Evolutionary conservation across 2,113 vertebrate genomes (phyloP).

Genomic region (Thryonomys swinderianus): DNA sequence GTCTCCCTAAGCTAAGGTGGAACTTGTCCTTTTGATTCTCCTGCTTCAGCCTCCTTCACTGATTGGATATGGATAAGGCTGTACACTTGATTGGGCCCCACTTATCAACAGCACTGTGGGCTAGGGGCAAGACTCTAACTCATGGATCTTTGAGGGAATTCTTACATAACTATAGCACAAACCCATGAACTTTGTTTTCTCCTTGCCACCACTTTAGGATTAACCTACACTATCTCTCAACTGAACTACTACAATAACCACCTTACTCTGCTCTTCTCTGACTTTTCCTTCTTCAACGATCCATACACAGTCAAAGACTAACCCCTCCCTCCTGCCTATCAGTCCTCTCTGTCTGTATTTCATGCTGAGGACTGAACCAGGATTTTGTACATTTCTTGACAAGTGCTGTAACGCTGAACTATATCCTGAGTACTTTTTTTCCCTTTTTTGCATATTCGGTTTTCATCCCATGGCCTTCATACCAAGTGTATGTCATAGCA

Average conservation of each 20-base stretch:
- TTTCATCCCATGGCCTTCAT: too few species aligned
- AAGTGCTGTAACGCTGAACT: too few species aligned
- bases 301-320: neutral
- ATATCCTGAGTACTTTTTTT: too few species aligned
- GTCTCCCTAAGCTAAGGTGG: too few species aligned
- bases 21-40: too few species aligned
- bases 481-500: neutral
- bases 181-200: neutral
- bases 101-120: neutral
- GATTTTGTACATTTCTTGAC: neutral
- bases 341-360: too few species aligned
- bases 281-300: neutral
- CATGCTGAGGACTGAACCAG: too few species aligned
- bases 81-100: neutral
- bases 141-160: neutral
- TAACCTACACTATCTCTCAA: neutral
- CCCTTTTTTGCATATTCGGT: too few species aligned
- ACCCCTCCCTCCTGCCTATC: too few species aligned
- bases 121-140: neutral
- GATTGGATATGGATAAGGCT: too few species aligned
- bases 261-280: neutral
- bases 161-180: neutral
- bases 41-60: too few species aligned
- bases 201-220: neutral
- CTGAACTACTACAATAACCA: neutral